A percentile compares a stretch with the other conserved stretches of the same genome.
Conservation (phyloP, 2,888 invertebrate genomes). For the Lasioglossum malachurum region DNA sequence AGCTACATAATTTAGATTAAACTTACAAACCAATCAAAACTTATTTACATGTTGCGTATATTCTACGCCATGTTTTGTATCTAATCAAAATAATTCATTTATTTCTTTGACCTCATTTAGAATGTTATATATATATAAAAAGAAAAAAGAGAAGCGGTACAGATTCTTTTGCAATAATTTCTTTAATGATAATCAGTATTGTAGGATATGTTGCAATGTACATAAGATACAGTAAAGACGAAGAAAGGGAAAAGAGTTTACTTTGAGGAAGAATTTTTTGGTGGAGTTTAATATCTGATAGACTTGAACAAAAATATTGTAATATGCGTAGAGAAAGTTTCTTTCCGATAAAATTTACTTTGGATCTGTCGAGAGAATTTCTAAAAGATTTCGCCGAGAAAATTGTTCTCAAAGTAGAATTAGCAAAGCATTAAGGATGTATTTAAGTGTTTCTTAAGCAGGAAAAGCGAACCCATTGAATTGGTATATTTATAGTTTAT, state of each 20-base stretch:
- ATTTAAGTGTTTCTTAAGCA: slow-evolving; percentile 57
- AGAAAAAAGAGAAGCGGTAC: too few relatives aligned
- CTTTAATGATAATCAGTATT: slow-evolving; percentile 77
- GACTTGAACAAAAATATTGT: not conserved
- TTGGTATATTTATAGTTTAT: slow-evolving; percentile 29
- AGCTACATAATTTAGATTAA: slow-evolving; percentile 58
- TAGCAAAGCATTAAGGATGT: slow-evolving; percentile 38
- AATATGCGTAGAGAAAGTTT: not conserved
- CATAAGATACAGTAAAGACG: slow-evolving; percentile 63
- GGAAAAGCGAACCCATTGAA: slow-evolving; percentile 41
- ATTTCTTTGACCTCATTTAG: slow-evolving; percentile 44
- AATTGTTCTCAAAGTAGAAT: slow-evolving; percentile 44
- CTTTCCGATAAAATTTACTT: not conserved
- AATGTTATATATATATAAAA: slow-evolving; percentile 27
- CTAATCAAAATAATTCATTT: slow-evolving; percentile 68
- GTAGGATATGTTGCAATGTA: slow-evolving; percentile 77
- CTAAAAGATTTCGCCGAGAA: slow-evolving; percentile 17
- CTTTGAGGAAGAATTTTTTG: slow-evolving; percentile 57
- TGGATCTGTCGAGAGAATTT: not conserved
- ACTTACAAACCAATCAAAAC: slow-evolving; percentile 70
- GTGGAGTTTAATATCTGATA: slow-evolving; percentile 29
- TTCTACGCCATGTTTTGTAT: slow-evolving; percentile 56
- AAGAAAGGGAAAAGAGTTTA: slow-evolving; percentile 28
- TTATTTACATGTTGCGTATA: slow-evolving; percentile 58
- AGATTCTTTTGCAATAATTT: slow-evolving; percentile 45